A percentile compares a stretch with the other conserved stretches of the same genome.
Evolutionary conservation across 37 sponge, comb jelly and placozoan genomes (phyloP).

Genomic region (Cladorhizidae sp.): DNA sequence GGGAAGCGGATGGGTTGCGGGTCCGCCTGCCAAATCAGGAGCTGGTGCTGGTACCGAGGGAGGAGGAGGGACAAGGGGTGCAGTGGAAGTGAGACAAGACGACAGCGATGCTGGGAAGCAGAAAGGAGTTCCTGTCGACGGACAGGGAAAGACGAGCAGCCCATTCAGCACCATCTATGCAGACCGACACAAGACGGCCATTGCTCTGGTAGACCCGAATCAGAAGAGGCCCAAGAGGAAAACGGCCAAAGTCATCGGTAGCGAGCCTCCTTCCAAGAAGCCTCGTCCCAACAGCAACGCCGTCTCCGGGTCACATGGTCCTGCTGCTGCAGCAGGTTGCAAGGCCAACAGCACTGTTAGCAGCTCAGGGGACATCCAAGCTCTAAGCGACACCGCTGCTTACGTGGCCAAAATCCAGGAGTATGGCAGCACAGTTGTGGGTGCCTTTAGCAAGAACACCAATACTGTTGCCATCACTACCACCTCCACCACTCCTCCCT

Average conservation of each 20-base stretch:
- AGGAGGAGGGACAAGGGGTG: neutral
- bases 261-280: slow-evolving; percentile 23
- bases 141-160: neutral
- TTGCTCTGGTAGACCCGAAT: slow-evolving; percentile 61
- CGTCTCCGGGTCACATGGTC: neutral
- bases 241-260: neutral
- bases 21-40: neutral
- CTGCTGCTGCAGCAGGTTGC: neutral
- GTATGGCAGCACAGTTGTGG: neutral
- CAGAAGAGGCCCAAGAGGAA: slow-evolving; percentile 37
- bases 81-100: neutral
- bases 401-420: slow-evolving; percentile 3
- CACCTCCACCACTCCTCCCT: neutral
- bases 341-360: neutral
- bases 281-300: neutral
- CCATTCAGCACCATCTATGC: slow-evolving; percentile 62
- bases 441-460: neutral
- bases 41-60: neutral
- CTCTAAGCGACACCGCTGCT: neutral
- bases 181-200: slow-evolving; percentile 54
- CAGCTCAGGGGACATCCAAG: neutral
- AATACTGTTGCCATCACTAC: neutral
- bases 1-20: neutral
- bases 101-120: neutral
- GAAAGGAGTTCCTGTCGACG: neutral